These are phyloP conservation scores for Cryptocheilus praepositus DNA, from an alignment of 2,888 invertebrate species.

Conservation along the genomic window DNA sequence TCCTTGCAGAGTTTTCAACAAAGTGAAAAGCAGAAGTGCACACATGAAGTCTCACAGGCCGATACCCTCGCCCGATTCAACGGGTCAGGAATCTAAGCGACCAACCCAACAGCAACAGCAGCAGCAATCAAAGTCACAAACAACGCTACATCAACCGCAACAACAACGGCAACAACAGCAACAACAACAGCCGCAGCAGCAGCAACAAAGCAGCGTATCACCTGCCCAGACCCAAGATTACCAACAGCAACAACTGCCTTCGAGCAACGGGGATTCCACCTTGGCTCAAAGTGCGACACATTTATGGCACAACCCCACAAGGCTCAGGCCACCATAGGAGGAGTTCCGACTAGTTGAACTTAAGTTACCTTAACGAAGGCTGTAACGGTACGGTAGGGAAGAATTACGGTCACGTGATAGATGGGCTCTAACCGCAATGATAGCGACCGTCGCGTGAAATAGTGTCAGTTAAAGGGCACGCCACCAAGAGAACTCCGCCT, in stretches of 20 bases:
- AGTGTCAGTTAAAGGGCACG: not conserved
- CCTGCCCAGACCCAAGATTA: slow-evolving; percentile 56
- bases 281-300: slow-evolving; percentile 62
- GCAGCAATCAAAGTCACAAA: slow-evolving; percentile 50
- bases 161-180: slow-evolving; percentile 45
- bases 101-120: slow-evolving; percentile 41
- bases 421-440: slow-evolving; percentile 28
- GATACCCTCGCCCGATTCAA: slow-evolving; percentile 82
- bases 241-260: slow-evolving; percentile 59
- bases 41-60: slow-evolving; percentile 99
- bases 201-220: slow-evolving; percentile 50
- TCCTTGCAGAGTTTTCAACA: slow-evolving; percentile 93
- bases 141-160: slow-evolving; percentile 43
- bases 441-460: slow-evolving; percentile 10
- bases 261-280: slow-evolving; percentile 57
- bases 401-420: slow-evolving; percentile 41
- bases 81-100: slow-evolving; percentile 82
- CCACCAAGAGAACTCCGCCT: not conserved
- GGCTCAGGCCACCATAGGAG: slow-evolving; percentile 73
- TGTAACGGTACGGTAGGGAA: slow-evolving; percentile 60
- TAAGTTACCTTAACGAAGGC: slow-evolving; percentile 73
- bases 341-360: slow-evolving; percentile 64
- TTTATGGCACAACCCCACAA: slow-evolving; percentile 72
- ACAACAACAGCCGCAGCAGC: slow-evolving; percentile 49
- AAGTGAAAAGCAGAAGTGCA: slow-evolving; percentile 99